Evolutionary conservation across 2,888 invertebrate species (phyloP), one percentile per base, ranked within the genome.

Genomic region (Hemaris fuciformis): DNA sequence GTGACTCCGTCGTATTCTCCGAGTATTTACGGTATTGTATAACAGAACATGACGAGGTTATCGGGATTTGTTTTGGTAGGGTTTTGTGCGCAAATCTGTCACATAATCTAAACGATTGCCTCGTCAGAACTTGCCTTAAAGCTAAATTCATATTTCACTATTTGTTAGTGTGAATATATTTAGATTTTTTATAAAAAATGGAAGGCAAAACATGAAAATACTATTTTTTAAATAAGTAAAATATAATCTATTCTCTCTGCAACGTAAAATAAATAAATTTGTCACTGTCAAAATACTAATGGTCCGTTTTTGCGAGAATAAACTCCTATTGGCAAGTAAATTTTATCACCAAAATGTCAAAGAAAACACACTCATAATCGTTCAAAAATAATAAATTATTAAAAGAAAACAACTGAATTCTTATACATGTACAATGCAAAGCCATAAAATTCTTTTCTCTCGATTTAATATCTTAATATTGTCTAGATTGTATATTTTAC

Each of bases 101-200:
- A 84, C 86, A 86, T 80, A 89, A 73, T 77, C 82, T 81, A 77
- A 86, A 89, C 62, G 87, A 81, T 70, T 85, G 87, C 74, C 80
- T 80, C 64, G 80, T 78, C 62, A 90, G 71, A 66, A 86, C 78
- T 76, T 85, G 85, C 71, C 89, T 89, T 83, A 89, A 41, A 81
- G 81, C 90, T 88, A 90, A 81, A 89, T 89, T 91, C 92, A 92
- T 92, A 84, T 80, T 88, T 78, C 59, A 61, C 61, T 69, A 57
- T 42, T 57, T 64, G 66, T 73, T 71, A 64, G 66, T 57, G 23
- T 34, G 58, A 62, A 69, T 75, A 68, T 69, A 68, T 64, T 67
- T 61, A 57, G 70, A 67, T 70, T 65, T 53, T 72, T 64, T 67
- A 64, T 6, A 60, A 61, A 69, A 77, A 78, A 75, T 63, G 62